Conservation (phyloP, 2,888 invertebrate species). For the Oeneis ivallda region DNA sequence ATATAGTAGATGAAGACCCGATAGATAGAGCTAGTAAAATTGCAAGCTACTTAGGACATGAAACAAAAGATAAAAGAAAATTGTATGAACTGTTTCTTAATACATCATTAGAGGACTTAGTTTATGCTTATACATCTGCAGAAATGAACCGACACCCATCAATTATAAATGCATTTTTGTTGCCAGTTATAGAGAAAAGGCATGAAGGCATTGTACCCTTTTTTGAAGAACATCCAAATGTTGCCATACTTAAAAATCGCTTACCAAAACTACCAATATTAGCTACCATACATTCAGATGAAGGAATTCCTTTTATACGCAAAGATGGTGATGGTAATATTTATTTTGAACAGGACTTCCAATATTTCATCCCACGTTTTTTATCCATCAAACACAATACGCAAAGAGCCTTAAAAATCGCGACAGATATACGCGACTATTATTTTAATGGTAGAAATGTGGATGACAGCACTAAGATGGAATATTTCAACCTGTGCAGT, state of each 20-base stretch:
- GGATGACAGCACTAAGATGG: slow-evolving; percentile 42
- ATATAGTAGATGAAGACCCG: slow-evolving; percentile 57
- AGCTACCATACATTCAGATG: slow-evolving; percentile 54
- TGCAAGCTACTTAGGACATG: slow-evolving; percentile 53
- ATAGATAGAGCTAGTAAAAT: slow-evolving; percentile 55
- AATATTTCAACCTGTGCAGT: slow-evolving; percentile 56
- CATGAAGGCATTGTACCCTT: slow-evolving; percentile 57
- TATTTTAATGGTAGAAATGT: slow-evolving; percentile 55
- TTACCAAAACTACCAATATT: slow-evolving; percentile 58
- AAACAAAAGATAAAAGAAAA: slow-evolving; percentile 46
- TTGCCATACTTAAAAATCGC: slow-evolving; percentile 49
- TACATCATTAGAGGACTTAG: slow-evolving; percentile 56
- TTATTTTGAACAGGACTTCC: slow-evolving; percentile 53
- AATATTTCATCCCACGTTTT: slow-evolving; percentile 57
- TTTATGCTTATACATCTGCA: slow-evolving; percentile 51
- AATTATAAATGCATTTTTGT: slow-evolving; percentile 52
- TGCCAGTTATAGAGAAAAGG: slow-evolving; percentile 62
- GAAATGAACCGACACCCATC: slow-evolving; percentile 51
- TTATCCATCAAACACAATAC: slow-evolving; percentile 46
- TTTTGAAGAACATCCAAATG: slow-evolving; percentile 56
- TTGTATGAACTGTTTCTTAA: slow-evolving; percentile 55
- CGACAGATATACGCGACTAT: slow-evolving; percentile 48
- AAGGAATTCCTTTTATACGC: slow-evolving; percentile 60
- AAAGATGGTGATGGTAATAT: slow-evolving; percentile 52
- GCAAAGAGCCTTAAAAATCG: slow-evolving; percentile 43